phyloP scores from a whole-genome alignment of 2,797 vertebrate genomes.

The Hypotaenidia okinawae region DNA sequence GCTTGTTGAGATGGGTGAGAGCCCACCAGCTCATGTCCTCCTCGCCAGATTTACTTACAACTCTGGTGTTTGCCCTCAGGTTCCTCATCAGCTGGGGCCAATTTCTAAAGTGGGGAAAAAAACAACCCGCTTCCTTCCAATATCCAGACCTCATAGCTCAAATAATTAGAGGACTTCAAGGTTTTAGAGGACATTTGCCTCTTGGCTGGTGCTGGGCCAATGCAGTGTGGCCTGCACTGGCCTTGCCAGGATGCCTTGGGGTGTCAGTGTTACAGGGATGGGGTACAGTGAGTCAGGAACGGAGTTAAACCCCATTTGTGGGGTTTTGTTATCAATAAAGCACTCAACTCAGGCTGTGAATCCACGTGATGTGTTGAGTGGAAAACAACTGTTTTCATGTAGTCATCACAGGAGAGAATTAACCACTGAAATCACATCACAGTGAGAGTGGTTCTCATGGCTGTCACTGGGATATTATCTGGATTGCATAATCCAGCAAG shows the following conservation, averaged over 20 bases:
- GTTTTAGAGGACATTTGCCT: neutral
- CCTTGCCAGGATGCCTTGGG: neutral
- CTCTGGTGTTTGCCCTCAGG: neutral
- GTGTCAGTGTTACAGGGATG: fast-evolving
- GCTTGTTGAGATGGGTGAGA: neutral
- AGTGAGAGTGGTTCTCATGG: neutral
- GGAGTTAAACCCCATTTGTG: neutral
- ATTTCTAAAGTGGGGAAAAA: neutral
- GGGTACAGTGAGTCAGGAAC: neutral
- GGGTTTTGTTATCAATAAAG: neutral
- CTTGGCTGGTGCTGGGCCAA: neutral
- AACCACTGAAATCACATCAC: neutral
- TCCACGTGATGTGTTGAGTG: neutral
- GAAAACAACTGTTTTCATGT: fast-evolving
- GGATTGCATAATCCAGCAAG: neutral
- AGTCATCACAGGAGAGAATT: neutral
- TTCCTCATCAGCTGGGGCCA: neutral
- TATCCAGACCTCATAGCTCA: neutral
- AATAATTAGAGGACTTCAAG: too few relatives aligned
- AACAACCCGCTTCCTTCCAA: neutral
- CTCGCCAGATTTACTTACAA: neutral
- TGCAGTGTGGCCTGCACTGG: fast-evolving
- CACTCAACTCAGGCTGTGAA: neutral
- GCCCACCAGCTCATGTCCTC: neutral
- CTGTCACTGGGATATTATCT: neutral